These are phyloP conservation scores for Temnothorax nylanderi DNA, from an alignment of 1,140 invertebrate genomes.

Conservation along the genomic window DNA sequence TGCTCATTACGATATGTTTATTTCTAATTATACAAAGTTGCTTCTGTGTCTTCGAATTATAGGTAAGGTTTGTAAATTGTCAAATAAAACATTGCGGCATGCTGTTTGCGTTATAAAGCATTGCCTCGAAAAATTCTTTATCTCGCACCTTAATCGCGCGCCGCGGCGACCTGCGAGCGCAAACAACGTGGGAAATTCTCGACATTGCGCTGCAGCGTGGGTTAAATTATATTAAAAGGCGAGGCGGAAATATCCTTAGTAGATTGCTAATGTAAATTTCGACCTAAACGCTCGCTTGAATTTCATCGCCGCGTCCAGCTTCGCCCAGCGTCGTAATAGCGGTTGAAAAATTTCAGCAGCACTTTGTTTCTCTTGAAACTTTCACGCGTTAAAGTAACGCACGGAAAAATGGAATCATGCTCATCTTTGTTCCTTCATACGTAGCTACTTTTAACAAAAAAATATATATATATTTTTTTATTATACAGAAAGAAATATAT, in stretches of 20 bases:
- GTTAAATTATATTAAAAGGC: conserved; percentile 58
- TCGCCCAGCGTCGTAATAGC: conserved; percentile 19
- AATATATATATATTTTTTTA: neutral
- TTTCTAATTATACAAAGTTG: conserved; percentile 45
- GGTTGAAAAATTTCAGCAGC: conserved; percentile 53
- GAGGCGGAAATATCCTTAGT: conserved; percentile 55
- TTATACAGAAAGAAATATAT: neutral
- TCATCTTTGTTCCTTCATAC: neutral
- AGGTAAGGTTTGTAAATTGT: neutral
- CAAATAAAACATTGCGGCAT: neutral
- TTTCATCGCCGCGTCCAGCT: conserved; percentile 43
- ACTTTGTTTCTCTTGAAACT: conserved; percentile 36
- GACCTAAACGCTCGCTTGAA: conserved; percentile 53
- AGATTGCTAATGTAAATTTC: conserved; percentile 60
- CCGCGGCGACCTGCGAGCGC: conserved; percentile 9
- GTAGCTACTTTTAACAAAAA: neutral
- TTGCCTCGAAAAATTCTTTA: conserved; percentile 48
- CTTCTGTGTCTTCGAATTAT: neutral
- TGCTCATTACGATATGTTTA: neutral
- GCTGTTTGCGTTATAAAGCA: conserved; percentile 29
- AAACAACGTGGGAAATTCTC: conserved; percentile 50
- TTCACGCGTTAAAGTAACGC: conserved; percentile 23
- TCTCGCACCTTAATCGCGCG: conserved; percentile 43
- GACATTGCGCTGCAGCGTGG: conserved; percentile 37
- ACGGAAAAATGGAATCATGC: neutral